These are phyloP conservation scores for Lethenteron reissneri DNA, from an alignment of 2,113 vertebrate species.

Conservation along the genomic window DNA sequence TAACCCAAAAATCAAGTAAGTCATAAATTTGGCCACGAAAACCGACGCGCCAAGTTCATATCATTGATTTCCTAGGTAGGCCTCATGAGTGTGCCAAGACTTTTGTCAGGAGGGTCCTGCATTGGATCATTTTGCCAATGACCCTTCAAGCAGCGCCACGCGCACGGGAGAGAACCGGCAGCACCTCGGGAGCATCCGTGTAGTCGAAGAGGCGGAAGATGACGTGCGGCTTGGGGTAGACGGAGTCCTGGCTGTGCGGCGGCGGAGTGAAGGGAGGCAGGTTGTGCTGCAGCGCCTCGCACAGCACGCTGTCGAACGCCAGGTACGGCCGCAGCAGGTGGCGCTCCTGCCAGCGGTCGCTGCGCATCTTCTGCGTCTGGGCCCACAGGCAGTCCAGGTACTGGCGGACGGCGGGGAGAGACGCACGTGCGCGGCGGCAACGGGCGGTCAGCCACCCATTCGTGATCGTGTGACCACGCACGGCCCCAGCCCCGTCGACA, in stretches of 20 bases:
- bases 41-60: no score
- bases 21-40: no score
- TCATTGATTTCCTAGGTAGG: no score
- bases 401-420: conserved; percentile 20
- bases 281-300: conserved; percentile 87
- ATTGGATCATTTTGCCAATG: no score
- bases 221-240: conserved; percentile 67
- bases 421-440: no score
- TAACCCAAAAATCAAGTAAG: no score
- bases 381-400: conserved; percentile 98
- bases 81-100: no score
- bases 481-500: no score
- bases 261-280: conserved; percentile 88
- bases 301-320: conserved; percentile 87
- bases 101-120: no score
- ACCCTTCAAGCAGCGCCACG: no score
- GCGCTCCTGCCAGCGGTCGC: conserved; percentile 86
- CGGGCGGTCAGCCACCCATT: no score
- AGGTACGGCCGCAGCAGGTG: conserved; percentile 88
- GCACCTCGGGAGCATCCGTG: conserved; percentile 80
- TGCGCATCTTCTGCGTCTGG: conserved; percentile 89
- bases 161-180: not conserved
- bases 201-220: conserved; percentile 97
- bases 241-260: conserved; percentile 54
- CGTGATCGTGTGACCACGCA: no score